Percentiles rank a stretch among this genome's conserved stretches.
Conservation (phyloP, 1,140 invertebrate species). For the Dryas iulia region DNA sequence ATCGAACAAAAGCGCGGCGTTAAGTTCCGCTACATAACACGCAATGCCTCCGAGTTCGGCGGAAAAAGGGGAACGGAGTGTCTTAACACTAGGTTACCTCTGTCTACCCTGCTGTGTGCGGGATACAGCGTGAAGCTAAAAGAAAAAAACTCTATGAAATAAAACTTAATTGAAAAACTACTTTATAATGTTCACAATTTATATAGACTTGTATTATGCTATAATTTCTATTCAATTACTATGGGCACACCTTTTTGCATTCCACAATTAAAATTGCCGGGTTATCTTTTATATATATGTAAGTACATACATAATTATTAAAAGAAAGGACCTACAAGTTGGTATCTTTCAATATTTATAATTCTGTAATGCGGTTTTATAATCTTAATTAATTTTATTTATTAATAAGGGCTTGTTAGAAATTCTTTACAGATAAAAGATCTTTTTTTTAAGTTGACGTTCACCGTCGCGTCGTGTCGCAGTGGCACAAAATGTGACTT, state of each 20-base stretch:
- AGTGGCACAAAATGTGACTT: background rate
- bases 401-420: background rate
- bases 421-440: too few species aligned
- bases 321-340: background rate
- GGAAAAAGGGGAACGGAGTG: too few species aligned
- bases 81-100: too few species aligned
- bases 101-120: too few species aligned
- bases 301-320: background rate
- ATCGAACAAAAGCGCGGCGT: too few species aligned
- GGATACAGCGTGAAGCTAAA: too few species aligned
- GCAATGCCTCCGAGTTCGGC: too few species aligned
- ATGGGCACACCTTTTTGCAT: background rate
- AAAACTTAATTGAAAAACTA: background rate
- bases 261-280: background rate
- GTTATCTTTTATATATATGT: too few species aligned
- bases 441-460: too few species aligned
- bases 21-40: too few species aligned
- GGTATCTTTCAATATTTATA: background rate
- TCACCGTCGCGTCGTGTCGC: too few species aligned
- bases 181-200: background rate
- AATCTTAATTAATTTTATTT: background rate
- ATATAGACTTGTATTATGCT: background rate
- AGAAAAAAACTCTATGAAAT: background rate
- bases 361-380: background rate
- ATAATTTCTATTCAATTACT: slow-evolving; percentile 7